Evolutionary conservation across 2,113 vertebrate genomes (phyloP), one percentile per base, ranked within the genome.

Genomic region (Blennius ocellaris): DNA sequence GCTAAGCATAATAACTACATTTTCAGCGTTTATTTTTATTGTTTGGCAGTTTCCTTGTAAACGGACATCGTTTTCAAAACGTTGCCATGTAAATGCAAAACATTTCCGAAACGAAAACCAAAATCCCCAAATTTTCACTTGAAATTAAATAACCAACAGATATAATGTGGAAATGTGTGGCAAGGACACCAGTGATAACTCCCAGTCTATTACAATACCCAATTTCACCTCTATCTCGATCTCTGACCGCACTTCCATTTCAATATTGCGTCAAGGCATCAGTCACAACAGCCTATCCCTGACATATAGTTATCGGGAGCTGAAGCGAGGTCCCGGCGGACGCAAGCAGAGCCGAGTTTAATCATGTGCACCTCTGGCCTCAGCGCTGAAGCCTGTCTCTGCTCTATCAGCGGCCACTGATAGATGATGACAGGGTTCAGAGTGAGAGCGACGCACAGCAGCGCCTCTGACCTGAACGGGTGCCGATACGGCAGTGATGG

Each of bases 371-470:
- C 73, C 62, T 59, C 2, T 11, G 73, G 72, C 70, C 81, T 77
- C 73, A 2, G 53, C n/a, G 73, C 56, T 53, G 17, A 62, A 54
- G 61, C 61, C 55, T 6, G 55, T 36, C 69, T 52, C 41, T 15
- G 83, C 5, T 16, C 79, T 52, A 49, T 69, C 76, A 37, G 76
- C 62, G 5, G 58, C 41, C 59, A 1, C 83, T 84, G 80, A 90
- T 74, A 39, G 69, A 78, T 50, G 61, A 53, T 73, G 90, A 88
- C 88, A 84, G 87, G 76, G 83, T 79, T 84, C 82, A 59, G 73
- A 66, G 67, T 8, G 61, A 71, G 77, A 70, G 75, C 30, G 45
- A 82, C 16, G 52, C 73, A 75, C 64, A 57, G 70, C 74, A 37
- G 69, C 12, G n/a, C 59, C 83, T 70, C 78, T 76, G 76, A 90